Conservation (phyloP, 2,888 invertebrate genomes). For the Mesorhabditis sp. region DNA sequence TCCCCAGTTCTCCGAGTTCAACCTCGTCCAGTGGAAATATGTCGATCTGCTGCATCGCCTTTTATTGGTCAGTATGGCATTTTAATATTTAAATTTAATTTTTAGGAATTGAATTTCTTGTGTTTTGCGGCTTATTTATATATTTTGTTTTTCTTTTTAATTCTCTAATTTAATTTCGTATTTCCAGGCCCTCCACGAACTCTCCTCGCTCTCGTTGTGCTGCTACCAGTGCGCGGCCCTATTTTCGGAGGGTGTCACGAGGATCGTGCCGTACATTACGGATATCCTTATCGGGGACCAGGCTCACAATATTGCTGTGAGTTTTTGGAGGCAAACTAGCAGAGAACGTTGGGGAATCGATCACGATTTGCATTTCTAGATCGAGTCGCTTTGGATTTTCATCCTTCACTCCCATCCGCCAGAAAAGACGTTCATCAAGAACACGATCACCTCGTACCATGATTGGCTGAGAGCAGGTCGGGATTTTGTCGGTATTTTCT, state of each 20-base stretch:
- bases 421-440: slow-evolving; percentile 6
- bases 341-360: background rate
- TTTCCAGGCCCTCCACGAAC: background rate
- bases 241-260: background rate
- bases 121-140: too few relatives aligned
- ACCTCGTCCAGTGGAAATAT: background rate
- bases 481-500: too few relatives aligned
- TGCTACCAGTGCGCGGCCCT: background rate
- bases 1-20: background rate
- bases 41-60: background rate
- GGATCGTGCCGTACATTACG: background rate
- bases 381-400: background rate
- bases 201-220: background rate
- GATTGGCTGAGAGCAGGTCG: slow-evolving; percentile 3
- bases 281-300: background rate
- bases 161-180: background rate
- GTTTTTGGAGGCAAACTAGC: too few relatives aligned
- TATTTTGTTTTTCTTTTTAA: too few relatives aligned
- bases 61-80: background rate
- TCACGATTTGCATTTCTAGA: background rate
- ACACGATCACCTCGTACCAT: background rate
- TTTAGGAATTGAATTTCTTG: too few relatives aligned
- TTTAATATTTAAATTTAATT: too few relatives aligned
- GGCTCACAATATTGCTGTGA: background rate
- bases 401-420: slow-evolving; percentile 3